phyloP scores from a whole-genome alignment of 2,797 vertebrate genomes.

The Peromyscus nudipes region DNA sequence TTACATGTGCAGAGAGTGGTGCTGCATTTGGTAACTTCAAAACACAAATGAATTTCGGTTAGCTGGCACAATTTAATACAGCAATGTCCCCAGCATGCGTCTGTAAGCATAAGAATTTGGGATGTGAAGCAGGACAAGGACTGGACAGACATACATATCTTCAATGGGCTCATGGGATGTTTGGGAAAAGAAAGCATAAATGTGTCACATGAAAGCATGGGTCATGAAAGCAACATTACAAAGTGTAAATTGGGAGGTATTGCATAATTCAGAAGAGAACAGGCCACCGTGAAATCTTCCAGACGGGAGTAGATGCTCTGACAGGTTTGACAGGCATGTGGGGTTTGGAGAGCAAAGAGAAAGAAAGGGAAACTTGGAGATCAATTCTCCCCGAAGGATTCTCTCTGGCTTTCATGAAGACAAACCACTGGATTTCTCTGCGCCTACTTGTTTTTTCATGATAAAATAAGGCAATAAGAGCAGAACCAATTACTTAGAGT shows the following conservation, averaged over 20 bases:
- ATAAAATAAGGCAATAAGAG: constrained; percentile 15
- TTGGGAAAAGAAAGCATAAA: background rate
- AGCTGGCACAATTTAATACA: background rate
- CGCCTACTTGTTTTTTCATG: constrained; percentile 40
- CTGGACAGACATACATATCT: background rate
- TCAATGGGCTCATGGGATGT: background rate
- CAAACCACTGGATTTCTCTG: background rate
- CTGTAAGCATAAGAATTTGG: background rate
- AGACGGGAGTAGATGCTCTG: background rate
- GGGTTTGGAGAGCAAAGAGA: constrained; percentile 13
- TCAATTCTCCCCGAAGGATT: constrained; percentile 5
- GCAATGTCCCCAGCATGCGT: background rate
- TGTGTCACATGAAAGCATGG: background rate
- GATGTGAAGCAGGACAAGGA: background rate
- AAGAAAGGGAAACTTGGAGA: constrained; percentile 39
- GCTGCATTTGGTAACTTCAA: background rate
- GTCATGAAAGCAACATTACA: background rate
- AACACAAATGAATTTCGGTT: background rate
- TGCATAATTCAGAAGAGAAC: background rate
- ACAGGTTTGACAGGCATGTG: background rate
- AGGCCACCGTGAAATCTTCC: background rate
- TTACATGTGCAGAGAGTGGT: background rate
- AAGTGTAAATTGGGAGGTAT: background rate
- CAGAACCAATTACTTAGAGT: background rate
- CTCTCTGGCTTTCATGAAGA: background rate